phyloP scores from a whole-genome alignment of 2,888 invertebrate species.

The Colostygia pectinataria region DNA sequence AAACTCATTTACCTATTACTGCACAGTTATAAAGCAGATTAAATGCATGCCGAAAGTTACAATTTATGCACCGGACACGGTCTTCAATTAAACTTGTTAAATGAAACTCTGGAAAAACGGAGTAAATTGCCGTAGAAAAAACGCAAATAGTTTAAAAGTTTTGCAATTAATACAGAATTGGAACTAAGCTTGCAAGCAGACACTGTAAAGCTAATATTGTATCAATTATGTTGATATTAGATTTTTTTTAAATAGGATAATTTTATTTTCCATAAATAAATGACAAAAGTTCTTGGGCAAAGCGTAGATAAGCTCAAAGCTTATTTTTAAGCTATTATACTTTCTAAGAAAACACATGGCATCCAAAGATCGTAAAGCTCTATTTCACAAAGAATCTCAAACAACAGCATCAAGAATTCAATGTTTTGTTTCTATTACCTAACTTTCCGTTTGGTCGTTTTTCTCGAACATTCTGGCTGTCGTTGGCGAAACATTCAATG shows the following conservation, averaged over 20 bases:
- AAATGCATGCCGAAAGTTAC: conserved; percentile 77
- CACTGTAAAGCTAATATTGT: conserved; percentile 48
- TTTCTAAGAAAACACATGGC: conserved; percentile 5
- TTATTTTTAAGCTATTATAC: too few species aligned
- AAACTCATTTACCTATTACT: conserved; percentile 60
- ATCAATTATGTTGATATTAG: too few species aligned
- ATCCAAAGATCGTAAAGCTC: conserved; percentile 21
- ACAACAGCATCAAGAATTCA: conserved; percentile 47
- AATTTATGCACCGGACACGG: conserved; percentile 77
- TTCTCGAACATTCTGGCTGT: conserved; percentile 67
- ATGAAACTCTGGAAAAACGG: conserved; percentile 74
- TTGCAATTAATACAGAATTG: conserved; percentile 75
- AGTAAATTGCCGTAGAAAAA: conserved; percentile 66
- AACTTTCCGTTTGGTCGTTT: conserved; percentile 66
- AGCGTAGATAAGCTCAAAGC: too few species aligned
- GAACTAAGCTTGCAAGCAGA: conserved; percentile 64
- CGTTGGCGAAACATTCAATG: conserved; percentile 72
- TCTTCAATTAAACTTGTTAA: conserved; percentile 80
- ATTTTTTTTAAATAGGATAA: too few species aligned
- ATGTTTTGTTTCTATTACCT: conserved; percentile 67
- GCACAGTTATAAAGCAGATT: conserved; percentile 71
- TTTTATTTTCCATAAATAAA: too few species aligned
- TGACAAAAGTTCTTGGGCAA: too few species aligned
- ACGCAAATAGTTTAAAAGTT: conserved; percentile 75
- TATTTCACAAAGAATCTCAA: conserved; percentile 38